These are phyloP conservation scores for Atta cephalotes DNA, from an alignment of 1,140 invertebrate species.

Conservation along the genomic window DNA sequence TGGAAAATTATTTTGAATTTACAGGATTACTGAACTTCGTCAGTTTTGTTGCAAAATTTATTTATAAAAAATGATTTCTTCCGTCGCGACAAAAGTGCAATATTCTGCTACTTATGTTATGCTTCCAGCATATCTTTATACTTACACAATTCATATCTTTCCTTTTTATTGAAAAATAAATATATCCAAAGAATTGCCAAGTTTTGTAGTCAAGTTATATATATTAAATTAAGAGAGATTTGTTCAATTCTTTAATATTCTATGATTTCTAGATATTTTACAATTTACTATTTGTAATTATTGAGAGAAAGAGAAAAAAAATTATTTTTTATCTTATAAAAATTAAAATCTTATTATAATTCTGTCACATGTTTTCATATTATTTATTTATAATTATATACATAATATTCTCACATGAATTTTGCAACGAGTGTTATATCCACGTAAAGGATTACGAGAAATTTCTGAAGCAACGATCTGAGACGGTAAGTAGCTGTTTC, in stretches of 20 bases:
- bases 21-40: background rate
- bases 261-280: no score
- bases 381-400: constrained; percentile 7
- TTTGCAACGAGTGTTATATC: background rate
- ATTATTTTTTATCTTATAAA: background rate
- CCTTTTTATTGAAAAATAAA: no score
- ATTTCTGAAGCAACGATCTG: constrained; percentile 42
- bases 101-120: background rate
- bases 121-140: no score
- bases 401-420: background rate
- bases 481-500: constrained; percentile 37
- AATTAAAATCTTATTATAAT: background rate
- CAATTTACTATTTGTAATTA: background rate
- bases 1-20: background rate
- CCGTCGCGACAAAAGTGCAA: no score
- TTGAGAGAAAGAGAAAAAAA: background rate
- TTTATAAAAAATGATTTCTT: no score
- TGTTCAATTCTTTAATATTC: background rate
- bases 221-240: background rate
- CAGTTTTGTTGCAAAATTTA: background rate
- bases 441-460: constrained; percentile 40
- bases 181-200: no score
- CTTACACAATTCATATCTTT: no score
- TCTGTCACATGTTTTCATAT: background rate
- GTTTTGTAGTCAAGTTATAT: background rate